phyloP scores from a whole-genome alignment of 92 coral and sea anemone species.

The Bergia puertoricense region DNA sequence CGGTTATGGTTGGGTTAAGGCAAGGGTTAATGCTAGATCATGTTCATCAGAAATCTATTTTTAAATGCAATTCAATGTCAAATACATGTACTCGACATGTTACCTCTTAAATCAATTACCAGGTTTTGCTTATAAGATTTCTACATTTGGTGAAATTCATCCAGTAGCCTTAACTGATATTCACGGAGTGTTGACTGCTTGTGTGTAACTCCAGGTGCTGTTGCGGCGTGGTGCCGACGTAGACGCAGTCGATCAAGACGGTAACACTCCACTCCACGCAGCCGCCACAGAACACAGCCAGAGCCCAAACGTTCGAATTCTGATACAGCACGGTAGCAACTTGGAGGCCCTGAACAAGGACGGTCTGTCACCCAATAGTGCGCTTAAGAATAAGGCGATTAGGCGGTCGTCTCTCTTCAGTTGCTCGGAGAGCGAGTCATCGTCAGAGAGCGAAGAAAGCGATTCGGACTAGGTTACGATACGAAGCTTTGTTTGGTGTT shows the following conservation, averaged over 20 bases:
- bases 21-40: no score
- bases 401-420: constrained; percentile 20
- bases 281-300: constrained; percentile 26
- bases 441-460: constrained; percentile 29
- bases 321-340: constrained; percentile 28
- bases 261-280: constrained; percentile 27
- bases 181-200: neutral
- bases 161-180: neutral
- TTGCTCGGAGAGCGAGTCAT: constrained; percentile 30
- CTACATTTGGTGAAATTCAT: no score
- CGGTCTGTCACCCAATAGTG: neutral
- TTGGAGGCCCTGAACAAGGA: constrained; percentile 22
- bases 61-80: no score
- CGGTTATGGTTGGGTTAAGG: neutral
- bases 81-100: no score
- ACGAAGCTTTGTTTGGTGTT: no score
- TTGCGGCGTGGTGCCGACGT: constrained; percentile 14
- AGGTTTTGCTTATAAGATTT: no score
- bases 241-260: constrained; percentile 27
- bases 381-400: neutral
- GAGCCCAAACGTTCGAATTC: neutral
- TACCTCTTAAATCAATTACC: neutral
- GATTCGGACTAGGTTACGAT: neutral
- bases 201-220: neutral
- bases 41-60: neutral